phyloP scores from a whole-genome alignment of 2,113 vertebrate genomes.

The Rhinoderma darwinii region DNA sequence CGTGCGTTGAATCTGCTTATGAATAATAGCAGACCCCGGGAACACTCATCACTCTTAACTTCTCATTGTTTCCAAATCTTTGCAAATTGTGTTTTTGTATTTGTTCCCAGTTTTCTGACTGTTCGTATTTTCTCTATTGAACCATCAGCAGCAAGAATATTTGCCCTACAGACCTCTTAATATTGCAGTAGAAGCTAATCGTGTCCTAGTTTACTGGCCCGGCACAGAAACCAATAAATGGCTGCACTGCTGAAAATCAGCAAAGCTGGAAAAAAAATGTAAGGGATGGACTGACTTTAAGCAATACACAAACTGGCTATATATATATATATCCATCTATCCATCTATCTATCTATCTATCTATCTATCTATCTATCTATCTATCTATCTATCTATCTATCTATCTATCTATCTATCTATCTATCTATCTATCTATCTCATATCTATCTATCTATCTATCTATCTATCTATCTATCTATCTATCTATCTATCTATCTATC shows the following conservation, averaged over 20 bases:
- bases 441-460: no score
- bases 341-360: no score
- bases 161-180: conserved; percentile 30
- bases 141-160: neutral
- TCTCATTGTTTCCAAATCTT: conserved; percentile 4
- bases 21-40: neutral
- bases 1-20: no score
- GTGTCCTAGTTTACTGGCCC: conserved; percentile 2
- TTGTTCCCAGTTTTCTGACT: conserved; percentile 14
- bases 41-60: neutral
- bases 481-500: no score
- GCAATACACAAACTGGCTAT: neutral
- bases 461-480: no score
- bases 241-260: conserved; percentile 15
- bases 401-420: no score
- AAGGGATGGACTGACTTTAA: neutral
- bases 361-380: no score
- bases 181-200: neutral
- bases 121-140: conserved; percentile 4
- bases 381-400: no score
- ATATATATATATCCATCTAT: no score
- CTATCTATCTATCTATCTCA: no score
- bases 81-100: neutral
- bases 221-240: neutral
- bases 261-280: neutral